A percentile compares a stretch with the other conserved stretches of the same genome.
phyloP scores from a whole-genome alignment of 2,113 vertebrate genomes.

The Actenoides lindsayi region DNA sequence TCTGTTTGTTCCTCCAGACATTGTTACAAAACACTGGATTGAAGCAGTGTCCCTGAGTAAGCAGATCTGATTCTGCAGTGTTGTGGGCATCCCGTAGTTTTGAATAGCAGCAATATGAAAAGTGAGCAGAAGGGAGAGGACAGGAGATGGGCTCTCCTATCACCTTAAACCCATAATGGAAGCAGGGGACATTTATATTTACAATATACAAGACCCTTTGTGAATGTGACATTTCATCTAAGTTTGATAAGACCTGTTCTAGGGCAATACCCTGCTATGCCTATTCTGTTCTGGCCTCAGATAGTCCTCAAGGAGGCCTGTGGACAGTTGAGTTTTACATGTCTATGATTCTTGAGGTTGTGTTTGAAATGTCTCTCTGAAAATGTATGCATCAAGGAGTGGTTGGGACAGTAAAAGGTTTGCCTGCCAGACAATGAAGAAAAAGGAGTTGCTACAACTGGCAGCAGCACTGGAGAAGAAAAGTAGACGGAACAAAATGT shows the following conservation, averaged over 20 bases:
- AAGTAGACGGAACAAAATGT: background rate
- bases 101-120: background rate
- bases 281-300: background rate
- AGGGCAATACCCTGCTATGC: background rate
- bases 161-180: background rate
- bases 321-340: background rate
- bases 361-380: background rate
- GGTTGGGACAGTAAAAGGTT: background rate
- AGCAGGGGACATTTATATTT: background rate
- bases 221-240: background rate
- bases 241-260: background rate
- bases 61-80: background rate
- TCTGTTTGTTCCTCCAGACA: background rate
- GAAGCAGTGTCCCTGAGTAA: background rate
- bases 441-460: background rate
- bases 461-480: background rate
- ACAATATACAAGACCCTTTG: background rate
- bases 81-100: background rate
- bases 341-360: background rate
- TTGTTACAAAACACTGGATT: background rate
- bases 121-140: background rate
- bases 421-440: background rate
- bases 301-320: background rate
- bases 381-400: background rate
- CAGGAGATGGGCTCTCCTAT: background rate